phyloP scores from a whole-genome alignment of 1,140 invertebrate species.

The Parapsyche elsis region DNA sequence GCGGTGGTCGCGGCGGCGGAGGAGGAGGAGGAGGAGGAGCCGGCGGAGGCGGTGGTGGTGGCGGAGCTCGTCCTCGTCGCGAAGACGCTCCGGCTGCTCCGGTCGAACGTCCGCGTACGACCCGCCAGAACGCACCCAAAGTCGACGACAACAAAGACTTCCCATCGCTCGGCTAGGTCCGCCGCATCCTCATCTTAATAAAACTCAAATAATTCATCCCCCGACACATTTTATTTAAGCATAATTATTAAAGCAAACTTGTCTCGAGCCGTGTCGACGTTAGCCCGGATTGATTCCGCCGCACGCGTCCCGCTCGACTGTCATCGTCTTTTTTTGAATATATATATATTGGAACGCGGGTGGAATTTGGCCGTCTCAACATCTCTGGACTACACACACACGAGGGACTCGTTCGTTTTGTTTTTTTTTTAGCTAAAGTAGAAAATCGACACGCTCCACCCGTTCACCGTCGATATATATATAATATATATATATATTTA shows the following conservation, averaged over 20 bases:
- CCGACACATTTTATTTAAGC: not conserved
- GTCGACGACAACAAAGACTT: slow-evolving; percentile 96
- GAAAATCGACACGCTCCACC: slow-evolving; percentile 52
- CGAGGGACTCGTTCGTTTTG: not conserved
- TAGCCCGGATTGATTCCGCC: not conserved
- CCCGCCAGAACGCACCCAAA: slow-evolving; percentile 80
- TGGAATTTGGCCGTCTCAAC: no score
- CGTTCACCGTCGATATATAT: slow-evolving; percentile 42
- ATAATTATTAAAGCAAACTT: not conserved
- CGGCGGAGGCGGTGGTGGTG: slow-evolving; percentile 71
- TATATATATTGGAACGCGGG: not conserved
- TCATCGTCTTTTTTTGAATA: no score
- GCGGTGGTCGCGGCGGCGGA: slow-evolving; percentile 69
- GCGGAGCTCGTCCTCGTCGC: slow-evolving; percentile 74
- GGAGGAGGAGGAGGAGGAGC: slow-evolving; percentile 75
- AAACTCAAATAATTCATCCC: not conserved
- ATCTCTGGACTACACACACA: no score
- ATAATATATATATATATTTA: not conserved
- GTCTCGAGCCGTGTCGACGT: not conserved
- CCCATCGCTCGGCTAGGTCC: slow-evolving; percentile 84
- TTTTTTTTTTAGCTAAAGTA: slow-evolving; percentile 54
- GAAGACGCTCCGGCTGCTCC: slow-evolving; percentile 59
- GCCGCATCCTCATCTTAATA: not conserved
- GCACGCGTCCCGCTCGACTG: not conserved
- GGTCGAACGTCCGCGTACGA: slow-evolving; percentile 57